Percentiles rank a stretch among this genome's conserved stretches.
Conservation (phyloP, 2,888 invertebrate species). For the Subacronicta megacephala region DNA sequence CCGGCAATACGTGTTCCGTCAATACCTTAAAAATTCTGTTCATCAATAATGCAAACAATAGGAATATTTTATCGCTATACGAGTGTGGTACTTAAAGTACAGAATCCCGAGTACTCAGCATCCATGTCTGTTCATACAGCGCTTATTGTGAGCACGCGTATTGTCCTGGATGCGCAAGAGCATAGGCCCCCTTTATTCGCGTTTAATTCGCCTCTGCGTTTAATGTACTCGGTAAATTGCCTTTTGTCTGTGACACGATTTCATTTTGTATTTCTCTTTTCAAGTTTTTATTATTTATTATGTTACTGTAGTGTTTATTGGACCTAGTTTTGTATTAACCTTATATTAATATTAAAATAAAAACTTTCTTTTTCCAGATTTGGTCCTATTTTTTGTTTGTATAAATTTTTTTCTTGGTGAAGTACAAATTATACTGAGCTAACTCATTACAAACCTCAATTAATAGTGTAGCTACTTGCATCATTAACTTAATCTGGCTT, state of each 20-base stretch:
- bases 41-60: conserved; percentile 19
- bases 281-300: conserved; percentile 7
- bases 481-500: conserved; percentile 22
- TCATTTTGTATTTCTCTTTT: conserved; percentile 11
- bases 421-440: no score
- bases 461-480: conserved; percentile 19
- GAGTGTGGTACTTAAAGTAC: conserved; percentile 4
- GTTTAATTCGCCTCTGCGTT: conserved; percentile 41
- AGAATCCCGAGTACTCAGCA: conserved; percentile 4
- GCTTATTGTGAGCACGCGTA: conserved; percentile 50
- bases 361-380: no score
- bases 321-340: background rate
- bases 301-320: background rate
- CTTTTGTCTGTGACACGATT: conserved; percentile 18
- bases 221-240: conserved; percentile 38
- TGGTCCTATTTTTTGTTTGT: no score
- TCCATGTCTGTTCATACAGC: conserved; percentile 21
- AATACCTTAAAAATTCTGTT: conserved; percentile 17
- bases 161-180: conserved; percentile 50
- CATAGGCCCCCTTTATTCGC: conserved; percentile 38
- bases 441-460: no score
- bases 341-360: background rate
- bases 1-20: background rate
- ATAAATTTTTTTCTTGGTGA: no score
- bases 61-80: conserved; percentile 8